phyloP scores from a whole-genome alignment of 2,888 invertebrate genomes.

The Horisme vitalbata region DNA sequence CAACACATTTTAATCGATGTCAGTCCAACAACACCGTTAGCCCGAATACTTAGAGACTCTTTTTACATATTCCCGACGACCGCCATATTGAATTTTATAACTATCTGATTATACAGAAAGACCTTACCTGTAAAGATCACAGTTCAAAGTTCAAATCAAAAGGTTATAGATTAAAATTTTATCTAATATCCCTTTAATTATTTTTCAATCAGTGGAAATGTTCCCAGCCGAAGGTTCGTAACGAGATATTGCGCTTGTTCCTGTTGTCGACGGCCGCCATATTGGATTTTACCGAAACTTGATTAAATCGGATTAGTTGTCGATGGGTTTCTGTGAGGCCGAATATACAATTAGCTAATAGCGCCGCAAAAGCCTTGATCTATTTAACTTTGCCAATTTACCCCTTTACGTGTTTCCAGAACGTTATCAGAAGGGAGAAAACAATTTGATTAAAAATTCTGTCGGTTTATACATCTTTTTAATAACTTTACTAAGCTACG shows the following conservation, averaged over 20 bases:
- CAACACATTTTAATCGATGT: too few species aligned
- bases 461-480: too few species aligned
- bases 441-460: too few species aligned
- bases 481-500: too few species aligned
- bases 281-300: slow-evolving; percentile 56
- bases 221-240: slow-evolving; percentile 26
- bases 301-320: slow-evolving; percentile 61
- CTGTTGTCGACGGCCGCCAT: slow-evolving; percentile 47
- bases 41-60: too few species aligned
- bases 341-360: slow-evolving; percentile 21
- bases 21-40: too few species aligned
- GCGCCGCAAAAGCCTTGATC: neutral
- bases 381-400: neutral
- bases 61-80: slow-evolving; percentile 36
- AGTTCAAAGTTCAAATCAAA: neutral
- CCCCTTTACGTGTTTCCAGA: too few species aligned
- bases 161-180: neutral
- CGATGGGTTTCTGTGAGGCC: slow-evolving; percentile 44
- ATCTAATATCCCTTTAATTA: too few species aligned
- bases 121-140: too few species aligned
- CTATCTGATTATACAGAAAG: too few species aligned
- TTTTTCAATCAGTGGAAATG: slow-evolving; percentile 4
- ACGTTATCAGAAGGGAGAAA: too few species aligned
- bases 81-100: slow-evolving; percentile 59
- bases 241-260: slow-evolving; percentile 44